A percentile compares a stretch with the other conserved stretches of the same genome.
Conservation (phyloP, 2,888 invertebrate species). For the Onthophagus sagittarius region DNA sequence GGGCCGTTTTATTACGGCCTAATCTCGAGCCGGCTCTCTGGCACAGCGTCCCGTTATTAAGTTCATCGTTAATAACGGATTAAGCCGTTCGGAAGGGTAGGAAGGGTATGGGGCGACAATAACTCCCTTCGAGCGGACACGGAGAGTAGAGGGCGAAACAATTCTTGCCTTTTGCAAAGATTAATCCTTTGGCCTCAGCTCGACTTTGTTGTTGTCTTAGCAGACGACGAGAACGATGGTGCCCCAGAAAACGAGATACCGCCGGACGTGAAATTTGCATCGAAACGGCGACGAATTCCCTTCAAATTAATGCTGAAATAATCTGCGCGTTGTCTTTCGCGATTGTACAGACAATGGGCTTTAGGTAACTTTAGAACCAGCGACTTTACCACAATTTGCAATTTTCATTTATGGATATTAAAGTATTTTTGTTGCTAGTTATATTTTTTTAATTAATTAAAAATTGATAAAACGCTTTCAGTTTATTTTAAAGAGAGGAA, state of each 20-base stretch:
- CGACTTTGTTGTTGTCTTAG: not conserved
- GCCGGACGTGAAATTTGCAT: not conserved
- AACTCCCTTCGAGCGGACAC: not conserved
- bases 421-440: not conserved
- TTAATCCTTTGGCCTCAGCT: not conserved
- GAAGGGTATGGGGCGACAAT: not conserved
- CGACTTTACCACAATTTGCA: not conserved
- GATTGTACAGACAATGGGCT: not conserved
- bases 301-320: not conserved
- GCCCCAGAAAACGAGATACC: not conserved
- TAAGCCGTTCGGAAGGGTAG: not conserved
- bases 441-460: not conserved
- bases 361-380: not conserved
- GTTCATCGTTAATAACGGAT: conserved; percentile 12
- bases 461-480: not conserved
- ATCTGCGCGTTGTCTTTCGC: not conserved
- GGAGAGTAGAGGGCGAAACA: not conserved
- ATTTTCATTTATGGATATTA: not conserved
- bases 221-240: not conserved
- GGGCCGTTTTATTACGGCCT: conserved; percentile 8
- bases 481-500: not conserved
- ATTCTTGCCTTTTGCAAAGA: not conserved
- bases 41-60: conserved; percentile 5
- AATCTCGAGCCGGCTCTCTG: conserved; percentile 4
- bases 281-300: not conserved